A percentile compares a stretch with the other conserved stretches of the same genome.
These are phyloP conservation scores for Leucosticte australis DNA, from an alignment of 2,113 vertebrate genomes.

Conservation along the genomic window DNA sequence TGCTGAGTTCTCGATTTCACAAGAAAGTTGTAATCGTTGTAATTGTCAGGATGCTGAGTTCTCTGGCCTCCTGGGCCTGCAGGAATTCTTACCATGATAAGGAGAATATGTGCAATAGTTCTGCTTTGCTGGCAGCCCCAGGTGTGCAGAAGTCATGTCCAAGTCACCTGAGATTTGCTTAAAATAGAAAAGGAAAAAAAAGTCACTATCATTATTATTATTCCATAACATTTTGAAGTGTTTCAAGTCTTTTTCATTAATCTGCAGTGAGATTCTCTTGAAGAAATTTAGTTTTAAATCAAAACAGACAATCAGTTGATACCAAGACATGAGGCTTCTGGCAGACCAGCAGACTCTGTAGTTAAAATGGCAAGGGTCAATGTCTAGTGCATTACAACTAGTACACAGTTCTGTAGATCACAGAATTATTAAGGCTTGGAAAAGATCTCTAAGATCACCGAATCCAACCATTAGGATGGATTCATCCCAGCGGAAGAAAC, in stretches of 20 bases:
- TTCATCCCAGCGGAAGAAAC: neutral
- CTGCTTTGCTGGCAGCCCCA: neutral
- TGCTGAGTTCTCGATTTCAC: conserved; percentile 18
- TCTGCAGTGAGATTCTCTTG: neutral
- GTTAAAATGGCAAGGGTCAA: neutral
- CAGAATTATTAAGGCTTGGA: neutral
- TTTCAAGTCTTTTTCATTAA: neutral
- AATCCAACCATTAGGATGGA: neutral
- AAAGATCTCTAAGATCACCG: neutral
- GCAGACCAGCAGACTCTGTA: neutral
- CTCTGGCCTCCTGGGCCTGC: neutral
- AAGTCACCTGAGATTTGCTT: neutral
- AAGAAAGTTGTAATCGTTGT: conserved; percentile 1
- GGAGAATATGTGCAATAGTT: neutral
- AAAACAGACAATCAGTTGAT: neutral
- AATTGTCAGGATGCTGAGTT: neutral
- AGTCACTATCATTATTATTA: neutral
- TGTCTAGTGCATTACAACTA: neutral
- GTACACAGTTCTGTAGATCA: neutral
- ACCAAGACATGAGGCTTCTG: neutral
- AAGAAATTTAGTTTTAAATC: neutral
- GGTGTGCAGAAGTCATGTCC: neutral
- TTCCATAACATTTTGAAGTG: neutral
- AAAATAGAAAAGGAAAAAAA: neutral
- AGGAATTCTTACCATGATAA: neutral